Base-by-base conservation (phyloP, 2,797 vertebrate species). In the Euthynnus affinis region DNA sequence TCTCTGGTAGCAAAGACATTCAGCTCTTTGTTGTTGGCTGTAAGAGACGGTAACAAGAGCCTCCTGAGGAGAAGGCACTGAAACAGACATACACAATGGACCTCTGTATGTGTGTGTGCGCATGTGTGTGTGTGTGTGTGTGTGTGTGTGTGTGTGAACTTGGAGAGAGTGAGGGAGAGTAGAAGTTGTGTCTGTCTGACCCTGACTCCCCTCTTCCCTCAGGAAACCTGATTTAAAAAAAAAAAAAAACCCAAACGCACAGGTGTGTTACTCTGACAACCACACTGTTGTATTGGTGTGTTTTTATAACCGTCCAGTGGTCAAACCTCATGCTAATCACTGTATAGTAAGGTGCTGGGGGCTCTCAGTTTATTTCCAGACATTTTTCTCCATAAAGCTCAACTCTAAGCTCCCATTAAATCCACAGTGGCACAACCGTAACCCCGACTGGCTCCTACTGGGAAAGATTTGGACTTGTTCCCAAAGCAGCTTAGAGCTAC, bases 21-120 rank as follows among this genome's bases (percentile, higher is more conserved):
- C 72, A 77, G 68, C 52, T 92, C 93, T 94, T 93, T 94, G 92
- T 95, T 88, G 63, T 69, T 69, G 66, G 75, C 73, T 71, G 77
- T 58, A 63, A 70, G 74, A 76, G 84, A 77, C 3, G 42, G 94
- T 92, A 95, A 95, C 88, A 87, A 69, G 92, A 95, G 82, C 86
- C 90, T 83, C 73, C 78, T 85, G 86, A 92, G 87, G 76, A 86
- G 76, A 84, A 71, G 59, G 62, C 62, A 71, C 84, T 74, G 87
- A 88, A 88, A 80, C 76, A 84, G 55, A 91, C 65, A 80, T n/a
- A n/a, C 88, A 94, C 90, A 94, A 94, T 92, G 86, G 84, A 78
- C 76, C 81, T 74, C 76, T 92, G 75, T 91, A 37, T 88, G 44
- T 81, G 62, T 74, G 70, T 59, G 69, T 63, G 62, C 77, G 57